Base-by-base conservation (phyloP, 2,888 invertebrate genomes). In the Cheilosia soror region DNA sequence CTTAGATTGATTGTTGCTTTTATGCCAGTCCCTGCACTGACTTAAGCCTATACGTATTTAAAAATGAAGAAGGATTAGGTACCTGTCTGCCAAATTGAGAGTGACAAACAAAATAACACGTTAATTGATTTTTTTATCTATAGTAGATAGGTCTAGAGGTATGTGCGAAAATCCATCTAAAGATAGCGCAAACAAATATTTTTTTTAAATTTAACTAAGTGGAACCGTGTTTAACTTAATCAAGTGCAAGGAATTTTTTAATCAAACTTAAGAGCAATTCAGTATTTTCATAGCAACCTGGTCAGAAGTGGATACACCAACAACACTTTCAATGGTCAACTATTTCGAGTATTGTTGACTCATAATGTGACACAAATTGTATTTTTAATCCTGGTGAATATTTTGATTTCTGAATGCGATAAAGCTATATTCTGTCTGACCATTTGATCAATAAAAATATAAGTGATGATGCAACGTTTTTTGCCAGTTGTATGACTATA, bases 211-310 rank as follows among this genome's bases (percentile, higher is more conserved):
- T 20, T 25, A 49, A 49, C 15, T 11, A 49, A 49, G 11, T 49
- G 25, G 15, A 51, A 25, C 9, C 20, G 20, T 47, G 47, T 20
- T 47, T 51, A 51, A 51, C 5, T 51, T 29, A 13, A 25, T 29
- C 51, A 51, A 51, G 51, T 51, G 51, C 13, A 51, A 51, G 51
- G 51, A 11, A 51, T 51, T 51, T 51, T 51, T 51, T 13, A 51
- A 51, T 51, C 51, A 51, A 51, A 27, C 13, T 27, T 27, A n/a
- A 9, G 40, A 25, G 49, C 15, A 25, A 0, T 20, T 49, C 11
- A 20, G 11, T 7, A 20, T 6, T 49, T 2, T 25, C 9, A 11
- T 25, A 49, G 25, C 9, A 9, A 9, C 9, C 25, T 37, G 9
- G 37, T 9, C 37, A 37, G 49, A 49, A 49, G 49, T 49, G 20